Evolutionary conservation across 2,888 invertebrate genomes (phyloP), one percentile per base, ranked within the genome.

Genomic region (Catonia carolina): DNA sequence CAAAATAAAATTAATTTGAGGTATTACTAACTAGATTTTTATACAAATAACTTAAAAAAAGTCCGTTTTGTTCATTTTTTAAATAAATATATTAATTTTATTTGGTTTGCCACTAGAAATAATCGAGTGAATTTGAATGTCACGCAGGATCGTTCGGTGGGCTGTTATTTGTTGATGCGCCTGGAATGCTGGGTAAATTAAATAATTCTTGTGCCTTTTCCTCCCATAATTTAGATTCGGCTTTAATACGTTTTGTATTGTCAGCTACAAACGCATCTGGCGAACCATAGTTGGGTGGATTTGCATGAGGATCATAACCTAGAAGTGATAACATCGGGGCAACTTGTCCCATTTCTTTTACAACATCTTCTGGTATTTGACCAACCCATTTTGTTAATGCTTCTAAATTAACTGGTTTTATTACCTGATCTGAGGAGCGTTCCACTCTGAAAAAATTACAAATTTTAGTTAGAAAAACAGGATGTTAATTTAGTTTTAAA

Each of bases 371-470:
- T 68, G 93, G 92, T 70, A 93, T 82, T 71, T 87, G 82, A 57
- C 89, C 91, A 64, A 90, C 91, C 93, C 92, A 93, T 76, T 91
- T 92, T 68, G 84, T 83, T 62, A 98, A 79, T 48, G 98, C 98
- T 75, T 97, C 97, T 69, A 92, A 78, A 78, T 99, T 98, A 60
- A 99, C 89, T 12, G 98, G 95, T 70, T 97, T 96, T 73, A 98
- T 93, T 67, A 99, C 96, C 80, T 98, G 98, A 79, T 98, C 97
- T 62, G 95, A 95, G 48, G 96, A 96, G 61, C 96, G 83, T 77
- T 98, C 97, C 72, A 94, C 92, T 75, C 95, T 96, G 78, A 55
- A 74, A 75, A 58, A 49, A 42, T 3, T 31, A 47, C 1, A 5
- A 15, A 33, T 42, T 15, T 27, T n/a, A n/a, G n/a, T n/a, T n/a